Conservation (phyloP, 2,113 vertebrate genomes). For the Saccopteryx leptura region DNA sequence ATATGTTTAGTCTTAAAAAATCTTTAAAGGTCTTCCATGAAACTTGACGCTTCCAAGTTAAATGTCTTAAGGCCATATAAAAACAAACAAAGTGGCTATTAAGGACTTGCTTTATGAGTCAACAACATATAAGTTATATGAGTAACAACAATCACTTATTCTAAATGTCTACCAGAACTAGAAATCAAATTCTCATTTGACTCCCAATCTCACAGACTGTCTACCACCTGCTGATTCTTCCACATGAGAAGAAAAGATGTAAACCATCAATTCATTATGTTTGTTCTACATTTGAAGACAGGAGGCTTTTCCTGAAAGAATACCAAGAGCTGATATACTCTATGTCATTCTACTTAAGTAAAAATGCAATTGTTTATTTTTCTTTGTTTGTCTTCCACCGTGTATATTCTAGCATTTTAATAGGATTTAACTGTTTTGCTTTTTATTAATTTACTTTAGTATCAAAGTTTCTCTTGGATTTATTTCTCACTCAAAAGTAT, state of each 20-base stretch:
- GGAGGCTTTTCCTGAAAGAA: neutral
- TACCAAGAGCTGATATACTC: neutral
- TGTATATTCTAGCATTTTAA: neutral
- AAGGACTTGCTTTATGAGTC: neutral
- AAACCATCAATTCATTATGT: neutral
- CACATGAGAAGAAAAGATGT: neutral
- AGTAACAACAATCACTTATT: neutral
- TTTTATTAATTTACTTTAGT: slow-evolving; percentile 1
- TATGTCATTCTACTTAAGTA: neutral
- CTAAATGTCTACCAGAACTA: neutral
- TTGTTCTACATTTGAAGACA: neutral
- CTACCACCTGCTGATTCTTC: neutral
- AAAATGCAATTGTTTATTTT: neutral
- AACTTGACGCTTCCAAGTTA: neutral
- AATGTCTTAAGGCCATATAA: neutral
- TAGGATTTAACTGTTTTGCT: neutral
- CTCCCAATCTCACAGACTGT: neutral
- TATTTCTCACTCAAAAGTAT: neutral
- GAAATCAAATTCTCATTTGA: neutral
- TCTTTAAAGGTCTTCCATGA: neutral
- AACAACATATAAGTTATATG: neutral
- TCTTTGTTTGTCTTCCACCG: neutral
- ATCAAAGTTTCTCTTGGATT: neutral
- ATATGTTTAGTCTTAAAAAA: neutral
- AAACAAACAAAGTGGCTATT: neutral